phyloP scores from a whole-genome alignment of 2,888 invertebrate species.

The Drosophila austrosaltans region DNA sequence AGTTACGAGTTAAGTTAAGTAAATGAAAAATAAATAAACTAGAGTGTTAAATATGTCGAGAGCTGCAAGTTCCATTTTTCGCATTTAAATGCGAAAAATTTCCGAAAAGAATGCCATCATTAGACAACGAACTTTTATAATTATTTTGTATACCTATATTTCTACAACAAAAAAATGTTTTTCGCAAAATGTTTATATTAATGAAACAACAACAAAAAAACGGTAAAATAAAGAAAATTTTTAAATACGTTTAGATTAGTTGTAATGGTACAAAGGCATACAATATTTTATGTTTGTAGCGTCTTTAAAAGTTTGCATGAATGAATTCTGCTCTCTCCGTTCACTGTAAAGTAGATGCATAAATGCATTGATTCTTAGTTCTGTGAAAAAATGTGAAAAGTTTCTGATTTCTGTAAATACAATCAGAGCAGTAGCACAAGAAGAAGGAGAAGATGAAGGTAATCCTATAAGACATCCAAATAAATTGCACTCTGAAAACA shows the following conservation, averaged over 20 bases:
- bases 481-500: no score
- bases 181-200: slow-evolving; percentile 52
- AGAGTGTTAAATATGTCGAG: slow-evolving; percentile 60
- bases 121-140: slow-evolving; percentile 19
- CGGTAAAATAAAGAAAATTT: slow-evolving; percentile 58
- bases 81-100: slow-evolving; percentile 32
- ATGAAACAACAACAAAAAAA: slow-evolving; percentile 44
- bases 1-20: slow-evolving; percentile 75
- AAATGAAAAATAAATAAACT: slow-evolving; percentile 71
- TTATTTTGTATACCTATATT: slow-evolving; percentile 8
- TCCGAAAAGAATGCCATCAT: slow-evolving; percentile 2
- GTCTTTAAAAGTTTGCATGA: no score
- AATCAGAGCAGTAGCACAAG: no score
- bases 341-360: no score
- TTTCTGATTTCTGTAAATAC: no score
- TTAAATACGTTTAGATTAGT: slow-evolving; percentile 17
- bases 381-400: no score
- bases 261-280: background rate
- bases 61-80: slow-evolving; percentile 31
- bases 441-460: no score
- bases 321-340: no score
- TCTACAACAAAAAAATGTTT: slow-evolving; percentile 20
- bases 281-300: background rate
- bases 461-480: no score
- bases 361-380: no score